Base-by-base conservation (phyloP, 2,113 vertebrate species). In the Eupsittula cactorum region DNA sequence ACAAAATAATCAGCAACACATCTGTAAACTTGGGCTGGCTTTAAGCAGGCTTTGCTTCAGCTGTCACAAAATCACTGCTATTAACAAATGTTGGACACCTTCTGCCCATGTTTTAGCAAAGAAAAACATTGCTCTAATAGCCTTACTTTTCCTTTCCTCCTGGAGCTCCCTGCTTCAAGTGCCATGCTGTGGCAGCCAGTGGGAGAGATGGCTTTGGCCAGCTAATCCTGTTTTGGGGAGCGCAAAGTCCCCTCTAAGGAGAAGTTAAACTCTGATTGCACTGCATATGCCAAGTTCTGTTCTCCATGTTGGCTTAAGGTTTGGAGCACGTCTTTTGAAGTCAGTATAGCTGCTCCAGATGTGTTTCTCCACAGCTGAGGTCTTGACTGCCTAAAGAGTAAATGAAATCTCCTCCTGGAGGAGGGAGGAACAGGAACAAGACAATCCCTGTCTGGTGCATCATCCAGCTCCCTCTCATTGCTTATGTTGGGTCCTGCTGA, bases 1-100 rank as follows among this genome's bases (percentile, higher is more conserved):
- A 98, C 97, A 97, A 96, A 98, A 98, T 98, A 98, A 98, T 98
- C 97, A 98, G 83, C 97, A 97, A 82, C 97, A 98, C 98, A 97
- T 97, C 98, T 98, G 94, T 97, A 97, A 97, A 98, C 97, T 98
- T 96, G 96, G 94, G 94, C 97, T 97, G 97, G 97, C 97, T 98
- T 97, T 97, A 97, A 97, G 97, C 95, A 93, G 97, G 97, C 90
- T 98, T 97, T 93, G 92, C 96, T 97, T 95, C 97, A 95, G 90
- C 95, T 95, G 96, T 94, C 88, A 41, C 95, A 90, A 82, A 97
- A 97, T 96, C 96, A 96, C 76, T 95, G 90, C 95, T 86, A 92
- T 94, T 97, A 98, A 97, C 95, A 95, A 97, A 97, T 94, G 84
- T 89, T 91, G 87, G 91, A 90, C 93, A 94, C 95, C 90, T 96